phyloP scores from a whole-genome alignment of 1,140 invertebrate genomes.

The Streblospio benedicti region DNA sequence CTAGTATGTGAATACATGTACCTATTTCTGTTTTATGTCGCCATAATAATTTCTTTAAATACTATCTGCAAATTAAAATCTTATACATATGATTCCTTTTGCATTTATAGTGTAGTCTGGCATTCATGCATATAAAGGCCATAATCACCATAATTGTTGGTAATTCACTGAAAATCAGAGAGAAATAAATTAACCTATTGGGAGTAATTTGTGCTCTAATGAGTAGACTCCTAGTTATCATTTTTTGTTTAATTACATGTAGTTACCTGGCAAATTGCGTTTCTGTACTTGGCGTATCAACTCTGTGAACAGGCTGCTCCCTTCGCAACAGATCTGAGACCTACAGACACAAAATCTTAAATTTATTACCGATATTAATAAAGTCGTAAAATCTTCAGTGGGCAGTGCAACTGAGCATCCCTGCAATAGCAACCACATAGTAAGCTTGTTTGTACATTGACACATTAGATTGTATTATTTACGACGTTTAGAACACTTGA shows the following conservation, averaged over 20 bases:
- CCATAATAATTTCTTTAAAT: too few species aligned
- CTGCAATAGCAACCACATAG: too few species aligned
- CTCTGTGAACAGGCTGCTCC: constrained; percentile 27
- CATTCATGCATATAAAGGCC: neutral
- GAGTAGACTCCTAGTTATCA: too few species aligned
- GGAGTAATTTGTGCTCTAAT: too few species aligned
- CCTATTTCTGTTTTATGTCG: too few species aligned
- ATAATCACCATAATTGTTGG: too few species aligned
- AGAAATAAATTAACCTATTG: neutral
- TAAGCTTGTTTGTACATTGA: too few species aligned
- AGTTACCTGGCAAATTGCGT: constrained; percentile 30
- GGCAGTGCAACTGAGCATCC: too few species aligned
- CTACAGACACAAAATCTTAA: constrained; percentile 3
- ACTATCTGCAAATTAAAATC: too few species aligned
- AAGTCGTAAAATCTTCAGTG: neutral
- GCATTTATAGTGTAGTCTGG: neutral
- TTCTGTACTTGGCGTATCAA: constrained; percentile 25
- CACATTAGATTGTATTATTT: too few species aligned
- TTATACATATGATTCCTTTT: neutral
- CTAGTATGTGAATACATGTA: too few species aligned
- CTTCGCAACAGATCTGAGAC: constrained; percentile 24
- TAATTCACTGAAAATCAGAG: neutral
- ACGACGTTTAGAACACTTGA: too few species aligned
- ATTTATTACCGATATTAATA: neutral
- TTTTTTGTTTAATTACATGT: neutral